Evolutionary conservation across 2,113 vertebrate genomes (phyloP).

Genomic region (Chauna torquata): DNA sequence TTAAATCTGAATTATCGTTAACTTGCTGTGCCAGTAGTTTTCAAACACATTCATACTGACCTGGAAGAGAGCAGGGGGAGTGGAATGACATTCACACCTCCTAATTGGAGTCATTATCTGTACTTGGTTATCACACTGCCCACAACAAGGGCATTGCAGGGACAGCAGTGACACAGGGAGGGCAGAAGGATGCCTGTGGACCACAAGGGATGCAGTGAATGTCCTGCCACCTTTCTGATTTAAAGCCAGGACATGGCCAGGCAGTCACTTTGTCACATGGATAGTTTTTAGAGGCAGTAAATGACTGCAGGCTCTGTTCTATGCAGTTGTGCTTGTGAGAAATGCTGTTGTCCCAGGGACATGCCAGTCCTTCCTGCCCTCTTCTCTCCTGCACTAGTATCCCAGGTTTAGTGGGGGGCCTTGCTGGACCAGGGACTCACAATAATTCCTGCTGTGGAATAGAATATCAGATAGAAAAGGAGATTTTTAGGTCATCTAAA

Average conservation of each 20-base stretch:
- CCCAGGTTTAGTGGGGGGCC: not conserved
- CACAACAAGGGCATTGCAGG: slow-evolving; percentile 17
- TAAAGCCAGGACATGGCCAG: not conserved
- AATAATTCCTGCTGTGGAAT: not conserved
- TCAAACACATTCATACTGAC: slow-evolving; percentile 42
- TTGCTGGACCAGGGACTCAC: not conserved
- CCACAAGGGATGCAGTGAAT: not conserved
- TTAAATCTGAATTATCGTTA: slow-evolving; percentile 62
- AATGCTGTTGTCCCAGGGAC: not conserved
- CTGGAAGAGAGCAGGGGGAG: slow-evolving; percentile 32
- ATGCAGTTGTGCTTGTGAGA: not conserved
- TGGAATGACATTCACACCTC: slow-evolving; percentile 45
- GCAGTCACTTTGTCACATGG: not conserved
- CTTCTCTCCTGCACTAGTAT: not conserved
- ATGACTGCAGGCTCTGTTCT: not conserved
- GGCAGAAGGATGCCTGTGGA: not conserved
- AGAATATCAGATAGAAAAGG: not conserved
- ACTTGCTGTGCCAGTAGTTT: slow-evolving; percentile 57
- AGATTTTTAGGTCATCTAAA: not conserved
- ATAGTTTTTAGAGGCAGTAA: not conserved
- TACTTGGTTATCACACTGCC: not conserved
- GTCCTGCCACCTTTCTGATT: not conserved
- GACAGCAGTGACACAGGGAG: not conserved
- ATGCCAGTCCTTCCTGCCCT: not conserved
- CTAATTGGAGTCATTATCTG: slow-evolving; percentile 44